A percentile compares a stretch with the other conserved stretches of the same genome.
Conservation (phyloP, 2,888 invertebrate species). For the Myopa tessellatipennis region DNA sequence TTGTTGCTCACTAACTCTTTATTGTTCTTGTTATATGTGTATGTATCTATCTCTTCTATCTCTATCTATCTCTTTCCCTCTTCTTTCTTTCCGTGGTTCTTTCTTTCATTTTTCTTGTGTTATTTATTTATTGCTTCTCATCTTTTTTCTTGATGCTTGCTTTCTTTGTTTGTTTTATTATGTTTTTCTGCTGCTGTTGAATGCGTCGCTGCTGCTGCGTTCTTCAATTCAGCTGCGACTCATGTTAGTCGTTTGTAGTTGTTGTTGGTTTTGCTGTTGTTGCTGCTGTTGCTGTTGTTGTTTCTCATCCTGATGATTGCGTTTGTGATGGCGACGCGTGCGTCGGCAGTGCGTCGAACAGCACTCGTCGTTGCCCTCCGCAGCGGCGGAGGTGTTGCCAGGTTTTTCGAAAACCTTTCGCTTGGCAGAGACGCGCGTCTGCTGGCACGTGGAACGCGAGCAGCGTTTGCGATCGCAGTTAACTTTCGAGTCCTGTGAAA, state of each 20-base stretch:
- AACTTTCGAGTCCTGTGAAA: constrained; percentile 79
- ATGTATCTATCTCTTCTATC: constrained; percentile 16
- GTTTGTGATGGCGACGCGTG: constrained; percentile 65
- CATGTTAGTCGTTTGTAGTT: constrained; percentile 26
- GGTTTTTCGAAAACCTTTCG: constrained; percentile 73
- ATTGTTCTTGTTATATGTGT: not conserved
- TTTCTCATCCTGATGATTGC: constrained; percentile 48
- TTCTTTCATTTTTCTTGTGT: constrained; percentile 3
- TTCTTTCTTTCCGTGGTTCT: constrained; percentile 24
- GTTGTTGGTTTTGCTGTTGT: constrained; percentile 40
- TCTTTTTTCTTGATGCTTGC: too few species aligned
- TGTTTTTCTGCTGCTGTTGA: constrained; percentile 13
- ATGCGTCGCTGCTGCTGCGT: constrained; percentile 26
- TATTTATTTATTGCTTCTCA: too few species aligned
- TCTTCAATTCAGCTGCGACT: constrained; percentile 46
- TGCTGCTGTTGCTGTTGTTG: constrained; percentile 40
- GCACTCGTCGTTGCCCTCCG: constrained; percentile 68
- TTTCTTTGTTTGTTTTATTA: too few species aligned
- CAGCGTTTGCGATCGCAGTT: constrained; percentile 82
- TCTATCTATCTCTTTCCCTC: constrained; percentile 5
- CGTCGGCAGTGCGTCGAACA: constrained; percentile 65
- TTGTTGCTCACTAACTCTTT: not conserved
- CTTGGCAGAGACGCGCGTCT: constrained; percentile 58
- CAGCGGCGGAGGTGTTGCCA: constrained; percentile 75
- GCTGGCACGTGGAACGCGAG: constrained; percentile 63